Percentiles rank a stretch among this genome's conserved stretches.
phyloP scores from a whole-genome alignment of 2,113 vertebrate genomes.

The Dissostichus mawsoni region DNA sequence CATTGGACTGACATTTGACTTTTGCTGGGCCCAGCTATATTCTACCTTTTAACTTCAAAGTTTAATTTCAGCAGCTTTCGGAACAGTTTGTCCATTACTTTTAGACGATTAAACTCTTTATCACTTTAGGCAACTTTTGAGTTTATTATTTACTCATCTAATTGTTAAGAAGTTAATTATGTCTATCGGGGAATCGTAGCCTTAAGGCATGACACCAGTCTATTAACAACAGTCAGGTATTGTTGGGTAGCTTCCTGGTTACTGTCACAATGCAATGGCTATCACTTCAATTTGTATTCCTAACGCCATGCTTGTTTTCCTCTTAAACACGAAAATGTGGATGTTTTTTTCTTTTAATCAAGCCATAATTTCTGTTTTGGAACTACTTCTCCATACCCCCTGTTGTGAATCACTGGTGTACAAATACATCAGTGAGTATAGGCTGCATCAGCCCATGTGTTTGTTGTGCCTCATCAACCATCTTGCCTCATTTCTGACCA shows the following conservation, averaged over 20 bases:
- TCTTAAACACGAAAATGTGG: not conserved
- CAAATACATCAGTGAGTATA: constrained; percentile 16
- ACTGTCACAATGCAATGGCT: not conserved
- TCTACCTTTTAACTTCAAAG: not conserved
- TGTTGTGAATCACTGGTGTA: constrained; percentile 17
- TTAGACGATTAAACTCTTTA: not conserved
- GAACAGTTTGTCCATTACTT: no score
- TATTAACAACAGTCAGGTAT: not conserved
- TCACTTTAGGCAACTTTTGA: no score
- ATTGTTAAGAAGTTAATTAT: not conserved
- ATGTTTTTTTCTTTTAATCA: not conserved
- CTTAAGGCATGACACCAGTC: not conserved
- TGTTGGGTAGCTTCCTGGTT: not conserved
- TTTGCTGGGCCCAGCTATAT: not conserved
- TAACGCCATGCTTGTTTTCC: not conserved
- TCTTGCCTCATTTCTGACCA: constrained; percentile 61
- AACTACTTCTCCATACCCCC: not conserved
- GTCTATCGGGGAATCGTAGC: not conserved
- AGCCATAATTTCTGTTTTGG: not conserved
- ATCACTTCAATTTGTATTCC: not conserved
- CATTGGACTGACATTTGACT: no score
- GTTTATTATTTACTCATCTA: not conserved
- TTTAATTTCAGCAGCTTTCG: not conserved
- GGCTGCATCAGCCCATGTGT: constrained; percentile 45
- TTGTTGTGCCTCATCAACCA: constrained; percentile 65